Evolutionary conservation across 1,140 invertebrate species (phyloP), one percentile per base, ranked within the genome.

Genomic region (Macrobrachium rosenbergii): DNA sequence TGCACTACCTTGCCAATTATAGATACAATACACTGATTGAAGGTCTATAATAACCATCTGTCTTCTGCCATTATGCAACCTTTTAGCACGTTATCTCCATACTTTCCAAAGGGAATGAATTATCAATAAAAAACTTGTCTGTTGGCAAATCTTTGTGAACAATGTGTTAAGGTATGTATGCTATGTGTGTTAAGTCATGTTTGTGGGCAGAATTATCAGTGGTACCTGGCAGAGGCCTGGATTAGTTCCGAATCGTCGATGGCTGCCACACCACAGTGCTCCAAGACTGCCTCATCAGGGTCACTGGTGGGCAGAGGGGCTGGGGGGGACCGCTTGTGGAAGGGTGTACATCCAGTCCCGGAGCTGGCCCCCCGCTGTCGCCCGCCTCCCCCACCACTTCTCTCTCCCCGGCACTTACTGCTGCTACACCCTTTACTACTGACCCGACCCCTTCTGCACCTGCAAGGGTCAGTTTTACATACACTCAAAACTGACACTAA

Each of bases 251-350:
- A 89, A 67, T 88, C 89, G 17, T 90, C 90, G 83, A 92, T 92
- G 21, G 92, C 93, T 43, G 92, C 78, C 79, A 94, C 94, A 28
- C 94, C 94, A 67, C 94, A 92, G 17, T 94, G 93, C 90, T 95
- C 95, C 17, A 94, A 94, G 75, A 84, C 82, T 21, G 82, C 82
- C 58, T 87, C 85, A 62, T 87, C 77, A 62, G 64, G 79, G 62
- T 87, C 77, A 62, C 63, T 69, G 62, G 85, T 45, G 79, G 79
- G 85, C 52, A 83, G 78, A 64, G 87, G 82, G 75, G 87, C 52
- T 60, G 87, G 77, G 52, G 87, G 69, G 69, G 87, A 78, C 75
- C 87, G 76, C 87, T 80, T 79, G 87, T 59, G 94, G 94, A 64
- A 94, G 94, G 23, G 75, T 76, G 72, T 63, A 58, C 64, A 72